Conservation (phyloP, 2,888 invertebrate genomes). For the Parnassius smintheus region DNA sequence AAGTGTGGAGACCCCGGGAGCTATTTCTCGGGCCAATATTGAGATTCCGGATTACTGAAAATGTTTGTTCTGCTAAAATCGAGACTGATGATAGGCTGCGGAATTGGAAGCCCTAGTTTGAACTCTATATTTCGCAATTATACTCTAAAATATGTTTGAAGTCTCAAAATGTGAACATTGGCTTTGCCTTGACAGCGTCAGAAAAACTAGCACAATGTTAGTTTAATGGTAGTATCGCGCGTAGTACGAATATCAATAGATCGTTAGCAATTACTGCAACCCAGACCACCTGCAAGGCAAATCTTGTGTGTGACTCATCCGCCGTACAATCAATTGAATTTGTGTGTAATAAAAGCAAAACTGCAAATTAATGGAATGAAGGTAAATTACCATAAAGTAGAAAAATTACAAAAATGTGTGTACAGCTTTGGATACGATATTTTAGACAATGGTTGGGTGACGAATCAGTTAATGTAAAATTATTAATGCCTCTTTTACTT, state of each 20-base stretch:
- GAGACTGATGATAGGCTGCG: too few species aligned
- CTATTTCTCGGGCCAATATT: too few species aligned
- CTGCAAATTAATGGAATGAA: conserved; percentile 8
- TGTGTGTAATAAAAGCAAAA: not conserved
- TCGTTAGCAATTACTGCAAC: conserved; percentile 17
- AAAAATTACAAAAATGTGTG: not conserved
- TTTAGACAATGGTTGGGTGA: not conserved
- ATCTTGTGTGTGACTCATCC: conserved; percentile 7
- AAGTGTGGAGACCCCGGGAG: too few species aligned
- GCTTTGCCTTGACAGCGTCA: conserved; percentile 5
- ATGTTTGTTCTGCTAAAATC: too few species aligned
- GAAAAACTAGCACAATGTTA: conserved; percentile 18
- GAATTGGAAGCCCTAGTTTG: not conserved
- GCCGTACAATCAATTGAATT: conserved; percentile 2
- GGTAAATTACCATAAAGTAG: not conserved
- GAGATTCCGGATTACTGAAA: too few species aligned
- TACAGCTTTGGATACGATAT: not conserved
- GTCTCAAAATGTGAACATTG: not conserved
- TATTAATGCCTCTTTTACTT: too few species aligned
- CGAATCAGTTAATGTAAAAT: too few species aligned
- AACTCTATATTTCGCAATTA: not conserved
- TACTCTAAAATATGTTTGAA: not conserved
- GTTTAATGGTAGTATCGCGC: conserved; percentile 24
- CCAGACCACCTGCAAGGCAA: conserved; percentile 16
- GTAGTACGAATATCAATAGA: conserved; percentile 10